A percentile compares a stretch with the other conserved stretches of the same genome.
Evolutionary conservation across 2,113 vertebrate species (phyloP).

Genomic region (Petromus typicus): DNA sequence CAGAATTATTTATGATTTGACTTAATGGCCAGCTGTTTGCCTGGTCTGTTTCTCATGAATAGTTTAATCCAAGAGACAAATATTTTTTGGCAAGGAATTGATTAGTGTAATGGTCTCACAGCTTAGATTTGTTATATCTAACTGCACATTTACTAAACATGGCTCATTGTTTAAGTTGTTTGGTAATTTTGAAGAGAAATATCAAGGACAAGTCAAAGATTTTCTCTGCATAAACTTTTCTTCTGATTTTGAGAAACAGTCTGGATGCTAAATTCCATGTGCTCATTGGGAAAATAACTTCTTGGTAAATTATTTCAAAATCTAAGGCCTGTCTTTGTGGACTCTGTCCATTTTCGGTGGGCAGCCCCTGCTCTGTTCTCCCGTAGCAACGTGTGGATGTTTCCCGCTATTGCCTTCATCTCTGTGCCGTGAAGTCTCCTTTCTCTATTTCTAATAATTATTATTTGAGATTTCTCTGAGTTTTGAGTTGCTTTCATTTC

Average conservation of each 20-base stretch:
- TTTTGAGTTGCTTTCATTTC: not conserved
- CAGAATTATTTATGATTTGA: not conserved
- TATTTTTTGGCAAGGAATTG: conserved; percentile 18
- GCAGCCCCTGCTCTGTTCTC: too few relatives aligned
- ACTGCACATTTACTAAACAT: conserved; percentile 45
- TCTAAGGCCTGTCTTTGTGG: not conserved
- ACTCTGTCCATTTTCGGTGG: too few relatives aligned
- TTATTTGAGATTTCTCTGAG: not conserved
- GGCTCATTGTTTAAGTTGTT: conserved; percentile 23
- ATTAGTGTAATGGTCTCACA: not conserved
- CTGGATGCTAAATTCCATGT: not conserved
- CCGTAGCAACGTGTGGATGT: too few relatives aligned
- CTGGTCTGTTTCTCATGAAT: not conserved
- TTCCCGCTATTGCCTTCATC: not conserved
- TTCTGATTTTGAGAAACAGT: not conserved
- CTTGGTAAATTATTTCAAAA: not conserved
- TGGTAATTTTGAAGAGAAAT: conserved; percentile 50
- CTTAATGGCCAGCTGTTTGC: not conserved
- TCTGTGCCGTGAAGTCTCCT: not conserved
- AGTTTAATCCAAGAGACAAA: conserved; percentile 26
- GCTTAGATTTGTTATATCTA: not conserved
- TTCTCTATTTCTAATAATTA: not conserved
- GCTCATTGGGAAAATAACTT: not conserved
- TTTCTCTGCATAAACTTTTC: conserved; percentile 1
- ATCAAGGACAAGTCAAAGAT: not conserved